Base-by-base conservation (phyloP, 37 sponge, comb jelly and placozoan species). In the Cladorhizidae sp. region DNA sequence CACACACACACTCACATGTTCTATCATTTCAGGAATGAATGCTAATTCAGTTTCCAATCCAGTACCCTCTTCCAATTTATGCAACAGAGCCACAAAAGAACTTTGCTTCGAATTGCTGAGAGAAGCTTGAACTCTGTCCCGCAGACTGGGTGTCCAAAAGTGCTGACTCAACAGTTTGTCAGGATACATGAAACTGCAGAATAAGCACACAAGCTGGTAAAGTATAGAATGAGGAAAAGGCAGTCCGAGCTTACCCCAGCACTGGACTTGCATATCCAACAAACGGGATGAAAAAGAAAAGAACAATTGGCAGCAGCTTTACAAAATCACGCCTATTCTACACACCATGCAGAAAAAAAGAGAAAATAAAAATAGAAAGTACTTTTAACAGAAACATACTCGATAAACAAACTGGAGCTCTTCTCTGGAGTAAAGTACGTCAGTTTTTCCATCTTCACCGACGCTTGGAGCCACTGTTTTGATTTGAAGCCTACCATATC, bases 231-330 rank as follows among this genome's bases (percentile, higher is more conserved):
- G 25, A 17, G 15, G 40, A 64, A 15, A n/a, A 57, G 25, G 26
- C 25, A 12, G 39, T 75, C 25, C 1, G 8, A 28, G 80, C 91
- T 86, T 61, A 91, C 91, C 78, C 91, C 11, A 91, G 15, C 28
- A 91, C 25, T 45, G 90, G 91, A 28, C 70, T 89, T 36, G 84
- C 42, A 61, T 92, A 92, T 17, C 93, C 93, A 0, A 92, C 21
- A 31, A 92, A 58, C 6, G 93, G 93, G 26, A 92, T 77, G 40
- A 78, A 88, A 42, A 92, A 92, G 5, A 92, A 49, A 14, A 72
- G 55, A 0, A 92, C 33, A 6, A 78, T 55, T 5, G 93, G 89
- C 12, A 88, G 81, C 64, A 84, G 76, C 59, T 70, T 92, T 41
- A 17, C 56, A 41, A 92, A 40, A 75, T 92, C 86, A 38, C 61